phyloP scores from a whole-genome alignment of 2,888 invertebrate species.

The Aphelenchoides bicaudatus region DNA sequence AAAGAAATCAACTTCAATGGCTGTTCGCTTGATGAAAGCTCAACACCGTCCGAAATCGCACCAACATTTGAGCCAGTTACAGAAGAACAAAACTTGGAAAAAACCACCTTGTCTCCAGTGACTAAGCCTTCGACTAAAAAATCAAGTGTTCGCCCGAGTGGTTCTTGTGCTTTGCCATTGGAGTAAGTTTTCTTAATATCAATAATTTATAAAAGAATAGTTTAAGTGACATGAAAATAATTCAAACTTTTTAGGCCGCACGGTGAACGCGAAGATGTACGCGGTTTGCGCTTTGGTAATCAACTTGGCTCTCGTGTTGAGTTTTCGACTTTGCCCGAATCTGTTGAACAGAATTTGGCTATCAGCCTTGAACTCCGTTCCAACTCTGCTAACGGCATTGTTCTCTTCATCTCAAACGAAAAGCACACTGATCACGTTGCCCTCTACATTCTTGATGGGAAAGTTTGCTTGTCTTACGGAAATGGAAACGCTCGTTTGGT shows the following conservation, averaged over 20 bases:
- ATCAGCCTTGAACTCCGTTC: slow-evolving; percentile 78
- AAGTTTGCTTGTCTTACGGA: slow-evolving; percentile 77
- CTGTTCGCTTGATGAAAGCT: slow-evolving; percentile 43
- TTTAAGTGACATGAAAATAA: slow-evolving; percentile 22
- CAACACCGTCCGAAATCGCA: background rate
- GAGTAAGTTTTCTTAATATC: no score
- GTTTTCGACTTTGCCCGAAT: slow-evolving; percentile 53
- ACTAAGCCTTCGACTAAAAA: background rate
- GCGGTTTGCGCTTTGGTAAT: slow-evolving; percentile 61
- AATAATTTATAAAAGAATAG: no score
- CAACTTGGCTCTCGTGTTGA: slow-evolving; percentile 61
- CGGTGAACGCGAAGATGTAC: slow-evolving; percentile 44
- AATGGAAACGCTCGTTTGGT: slow-evolving; percentile 69
- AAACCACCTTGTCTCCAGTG: no score
- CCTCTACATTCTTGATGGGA: slow-evolving; percentile 81
- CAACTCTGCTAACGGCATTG: slow-evolving; percentile 73
- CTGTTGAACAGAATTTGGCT: slow-evolving; percentile 63
- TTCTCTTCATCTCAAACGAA: slow-evolving; percentile 73
- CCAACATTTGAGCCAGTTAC: background rate
- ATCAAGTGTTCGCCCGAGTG: slow-evolving; percentile 25
- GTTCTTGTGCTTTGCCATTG: slow-evolving; percentile 47
- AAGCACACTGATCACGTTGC: slow-evolving; percentile 73
- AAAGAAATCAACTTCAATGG: slow-evolving; percentile 54
- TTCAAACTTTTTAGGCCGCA: no score
- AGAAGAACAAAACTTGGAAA: background rate